Base-by-base conservation (phyloP, 2,113 vertebrate species). In the Oriolus oriolus region DNA sequence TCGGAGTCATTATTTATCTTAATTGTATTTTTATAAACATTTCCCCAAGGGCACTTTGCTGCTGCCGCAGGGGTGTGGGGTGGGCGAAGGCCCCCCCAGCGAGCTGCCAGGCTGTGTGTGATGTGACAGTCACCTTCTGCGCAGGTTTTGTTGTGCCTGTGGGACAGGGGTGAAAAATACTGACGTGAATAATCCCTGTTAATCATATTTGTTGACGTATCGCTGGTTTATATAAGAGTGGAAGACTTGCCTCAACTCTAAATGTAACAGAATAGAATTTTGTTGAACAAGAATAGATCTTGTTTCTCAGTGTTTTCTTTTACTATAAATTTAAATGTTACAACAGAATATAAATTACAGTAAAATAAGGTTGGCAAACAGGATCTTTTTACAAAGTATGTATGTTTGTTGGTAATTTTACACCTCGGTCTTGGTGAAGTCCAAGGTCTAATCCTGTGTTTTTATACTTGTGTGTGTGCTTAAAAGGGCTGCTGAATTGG, bases 331-430 rank as follows among this genome's bases (percentile, higher is more conserved):
- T 87, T 35, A 74, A 93, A 84, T 64, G 94, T 95, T 95, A 95
- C 94, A 97, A 84, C 86, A 75, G 95, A 92, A 92, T 95, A 95
- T 96, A 95, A 96, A 93, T 95, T 86, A 84, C 95, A 84, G 81
- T 84, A 93, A 95, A 94, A 97, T 89, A 82, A 77, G 84, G 64
- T 78, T 61, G 83, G 89, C 95, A 83, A 93, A 83, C 76, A 70
- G 47, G 92, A 96, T 95, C 89, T 93, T 97, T 95, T 92, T 84
- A 61, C 80, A 66, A 77, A 87, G 49, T 71, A 13, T 50, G 87
- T 64, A 50, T 65, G 47, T 64, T 70, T 8, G 2, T 75, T 79
- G 54, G 94, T 96, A 93, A 93, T 85, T 90, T 95, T 92, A 95
- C 65, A 85, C 95, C 75, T 92, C 30, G 0, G 69, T 50, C 77